Base-by-base conservation (phyloP, 30 jellyfish, hydroid and myxozoan species). In the Aurelia aurita region DNA sequence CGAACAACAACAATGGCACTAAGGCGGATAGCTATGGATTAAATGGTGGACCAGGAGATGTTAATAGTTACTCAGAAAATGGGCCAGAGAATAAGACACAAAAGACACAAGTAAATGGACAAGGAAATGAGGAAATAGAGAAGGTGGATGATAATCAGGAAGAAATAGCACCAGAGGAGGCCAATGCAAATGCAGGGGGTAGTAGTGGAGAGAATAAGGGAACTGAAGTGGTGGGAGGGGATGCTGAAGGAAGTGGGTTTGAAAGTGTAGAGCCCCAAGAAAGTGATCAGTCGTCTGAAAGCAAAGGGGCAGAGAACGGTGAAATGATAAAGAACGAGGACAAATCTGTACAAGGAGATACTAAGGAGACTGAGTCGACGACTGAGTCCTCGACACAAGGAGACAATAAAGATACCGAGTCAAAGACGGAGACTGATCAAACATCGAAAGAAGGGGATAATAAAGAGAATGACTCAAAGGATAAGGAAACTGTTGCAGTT, bases 241-340 rank as follows among this genome's bases (percentile, higher is more conserved):
- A 39, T 44, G 79, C 23, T 21, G 88, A 77, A 26, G 63, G 71
- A 23, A 67, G 79, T 29, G 88, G 88, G 54, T 77, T 58, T 63
- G 88, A 77, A 62, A 32, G 63, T 0, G 88, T 77, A 5, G 88
- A 72, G 1, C 70, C 78, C 35, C 79, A 77, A 60, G 75, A 22
- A 35, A 60, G 63, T 6, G 78, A 60, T 2, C 47, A 55, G 11
- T 14, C 67, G 14, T 55, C 67, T 23, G 67, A 55, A 55, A 23
- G 67, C 29, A 55, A 23, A n/a, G 67, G 29, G 10, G 67, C 10
- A 55, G 31, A 55, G 26, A 23, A 55, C 11, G 31, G 31, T 9
- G 31, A 55, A 26, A 26, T 4, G 14, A 23, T 55, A 10, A 55
- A 23, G 26, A n/a, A 55, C 10, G 31, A 23, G 26, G 12, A 19